Evolutionary conservation across 2,113 vertebrate species (phyloP), one percentile per base, ranked within the genome.

Genomic region (Ivindomyrus marchei): DNA sequence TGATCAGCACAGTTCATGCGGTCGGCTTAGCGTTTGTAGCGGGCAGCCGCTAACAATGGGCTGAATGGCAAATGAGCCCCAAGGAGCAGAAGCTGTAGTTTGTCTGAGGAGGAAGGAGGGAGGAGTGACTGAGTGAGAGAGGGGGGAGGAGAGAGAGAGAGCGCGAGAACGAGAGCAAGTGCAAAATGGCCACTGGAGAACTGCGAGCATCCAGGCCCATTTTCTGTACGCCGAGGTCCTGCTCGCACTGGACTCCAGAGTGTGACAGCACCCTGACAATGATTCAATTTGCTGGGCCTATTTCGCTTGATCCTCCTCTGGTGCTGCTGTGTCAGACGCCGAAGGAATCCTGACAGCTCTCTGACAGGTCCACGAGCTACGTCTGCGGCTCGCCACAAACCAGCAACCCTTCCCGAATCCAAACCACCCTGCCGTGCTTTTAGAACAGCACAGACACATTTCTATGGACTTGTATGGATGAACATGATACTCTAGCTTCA

Each of bases 151-250:
- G 17, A 9, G 42, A 46, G 36, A 11, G 83, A 47, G 83, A 3
- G 15, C 3, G 13, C 0, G 17, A 19, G 87, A 56, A 17, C 88
- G 58, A 83, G 53, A 89, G 66, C 36, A 84, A 27, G 66, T 85
- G 88, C 53, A 89, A 88, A 74, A 88, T 46, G 80, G 87, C 89
- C 87, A 87, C 77, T 52, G 77, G 87, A 52, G 56, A 88, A 52
- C 24, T 52, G n/a, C 49, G 24, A 46, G 36, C 24, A 15, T 53
- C 31, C 52, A 15, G 36, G 77, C 74, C 27, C 8, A 6, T 56
- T 85, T 89, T 84, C 62, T 21, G 31, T 53, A 42, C 15, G 53
- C 36, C 11, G 27, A 42, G 42, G 53, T 62, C 15, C 15, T 36
- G 52, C 56, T 10, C 0, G 36, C 39, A n/a, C 15, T 19, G 52